phyloP scores from a whole-genome alignment of 2,888 invertebrate genomes.

The Cecidostiba fungosa region DNA sequence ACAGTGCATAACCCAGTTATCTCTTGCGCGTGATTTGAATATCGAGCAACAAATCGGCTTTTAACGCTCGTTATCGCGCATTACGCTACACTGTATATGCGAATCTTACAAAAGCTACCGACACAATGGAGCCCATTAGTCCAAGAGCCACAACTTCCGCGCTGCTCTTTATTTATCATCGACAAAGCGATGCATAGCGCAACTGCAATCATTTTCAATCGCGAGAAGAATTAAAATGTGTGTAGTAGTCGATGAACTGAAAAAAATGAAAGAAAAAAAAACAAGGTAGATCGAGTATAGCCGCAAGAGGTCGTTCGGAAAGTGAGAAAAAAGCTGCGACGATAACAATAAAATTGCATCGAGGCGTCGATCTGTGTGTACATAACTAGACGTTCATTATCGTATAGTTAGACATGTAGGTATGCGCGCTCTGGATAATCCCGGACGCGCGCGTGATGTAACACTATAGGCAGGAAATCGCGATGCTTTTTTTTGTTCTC shows the following conservation, averaged over 20 bases:
- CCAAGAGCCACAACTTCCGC: conserved; percentile 35
- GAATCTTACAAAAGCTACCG: background rate
- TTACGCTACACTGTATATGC: background rate
- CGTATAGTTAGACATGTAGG: background rate
- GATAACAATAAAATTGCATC: conserved; percentile 17
- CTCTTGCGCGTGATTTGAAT: background rate
- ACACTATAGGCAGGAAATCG: background rate
- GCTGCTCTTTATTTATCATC: conserved; percentile 24
- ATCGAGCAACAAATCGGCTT: background rate
- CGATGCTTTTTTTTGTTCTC: background rate
- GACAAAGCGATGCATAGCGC: background rate
- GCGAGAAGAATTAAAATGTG: background rate
- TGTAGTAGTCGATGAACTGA: background rate
- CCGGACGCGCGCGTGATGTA: background rate
- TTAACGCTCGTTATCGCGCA: conserved; percentile 4
- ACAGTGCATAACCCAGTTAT: background rate
- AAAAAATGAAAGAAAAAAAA: background rate
- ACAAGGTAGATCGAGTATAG: background rate
- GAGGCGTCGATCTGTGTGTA: conserved; percentile 6
- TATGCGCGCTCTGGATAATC: background rate
- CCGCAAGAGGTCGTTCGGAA: background rate
- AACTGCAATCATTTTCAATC: background rate
- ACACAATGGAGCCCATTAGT: conserved; percentile 39
- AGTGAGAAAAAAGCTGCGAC: background rate
- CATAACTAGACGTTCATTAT: background rate